phyloP scores from a whole-genome alignment of 2,888 invertebrate genomes.

The Dasypogon diadema region DNA sequence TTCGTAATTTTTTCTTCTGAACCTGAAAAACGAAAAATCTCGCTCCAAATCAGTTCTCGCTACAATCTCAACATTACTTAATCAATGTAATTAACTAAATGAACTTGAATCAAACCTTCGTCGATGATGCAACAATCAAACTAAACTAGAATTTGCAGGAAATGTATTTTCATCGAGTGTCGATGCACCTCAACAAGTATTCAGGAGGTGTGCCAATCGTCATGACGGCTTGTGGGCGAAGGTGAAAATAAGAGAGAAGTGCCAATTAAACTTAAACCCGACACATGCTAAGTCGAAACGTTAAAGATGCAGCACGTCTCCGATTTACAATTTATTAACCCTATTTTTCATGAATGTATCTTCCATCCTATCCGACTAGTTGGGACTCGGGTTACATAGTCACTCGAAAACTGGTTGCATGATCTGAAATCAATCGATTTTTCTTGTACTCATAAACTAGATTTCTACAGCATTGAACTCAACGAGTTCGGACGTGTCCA shows the following conservation, averaged over 20 bases:
- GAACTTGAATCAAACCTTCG: slow-evolving; percentile 37
- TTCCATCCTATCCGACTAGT: slow-evolving; percentile 7
- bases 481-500: background rate
- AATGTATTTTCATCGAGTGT: background rate
- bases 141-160: background rate
- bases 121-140: background rate
- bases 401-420: slow-evolving; percentile 19
- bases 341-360: background rate
- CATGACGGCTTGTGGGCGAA: slow-evolving; percentile 3
- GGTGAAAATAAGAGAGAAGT: slow-evolving; percentile 18
- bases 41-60: slow-evolving; percentile 13
- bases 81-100: slow-evolving; percentile 19
- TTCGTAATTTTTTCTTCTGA: slow-evolving; percentile 22
- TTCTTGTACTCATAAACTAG: slow-evolving; percentile 24
- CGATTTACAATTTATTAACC: slow-evolving; percentile 23
- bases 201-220: background rate
- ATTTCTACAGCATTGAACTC: slow-evolving; percentile 2
- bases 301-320: background rate
- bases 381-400: slow-evolving; percentile 6
- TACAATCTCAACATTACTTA: background rate
- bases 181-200: background rate
- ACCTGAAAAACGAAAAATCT: slow-evolving; percentile 2
- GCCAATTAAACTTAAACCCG: slow-evolving; percentile 35
- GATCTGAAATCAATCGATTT: slow-evolving; percentile 11
- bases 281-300: background rate